A percentile compares a stretch with the other conserved stretches of the same genome.
These are phyloP conservation scores for Rissa tridactyla DNA, from an alignment of 2,113 vertebrate genomes.

Conservation along the genomic window DNA sequence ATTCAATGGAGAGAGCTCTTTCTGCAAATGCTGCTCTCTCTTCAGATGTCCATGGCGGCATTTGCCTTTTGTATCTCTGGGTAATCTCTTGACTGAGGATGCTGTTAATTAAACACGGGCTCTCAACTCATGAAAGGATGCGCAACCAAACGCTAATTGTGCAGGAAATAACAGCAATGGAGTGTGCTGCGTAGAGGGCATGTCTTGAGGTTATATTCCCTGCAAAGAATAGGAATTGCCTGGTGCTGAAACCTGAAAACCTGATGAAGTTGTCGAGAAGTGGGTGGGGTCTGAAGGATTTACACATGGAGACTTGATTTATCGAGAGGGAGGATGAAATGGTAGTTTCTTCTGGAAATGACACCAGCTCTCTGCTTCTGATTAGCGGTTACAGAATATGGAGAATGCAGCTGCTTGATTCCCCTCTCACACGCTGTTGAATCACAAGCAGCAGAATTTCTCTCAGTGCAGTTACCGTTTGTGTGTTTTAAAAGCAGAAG, in stretches of 20 bases:
- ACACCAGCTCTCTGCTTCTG: not conserved
- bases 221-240: not conserved
- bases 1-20: not conserved
- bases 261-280: not conserved
- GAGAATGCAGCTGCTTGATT: not conserved
- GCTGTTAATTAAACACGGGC: not conserved
- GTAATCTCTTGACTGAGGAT: not conserved
- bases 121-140: not conserved
- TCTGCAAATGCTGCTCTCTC: not conserved
- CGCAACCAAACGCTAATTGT: not conserved
- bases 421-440: not conserved
- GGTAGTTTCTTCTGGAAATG: not conserved
- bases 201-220: not conserved
- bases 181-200: not conserved
- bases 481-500: not conserved
- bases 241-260: not conserved
- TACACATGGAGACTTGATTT: not conserved
- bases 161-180: not conserved
- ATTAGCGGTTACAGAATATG: not conserved
- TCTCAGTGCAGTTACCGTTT: not conserved
- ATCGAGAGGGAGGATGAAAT: not conserved
- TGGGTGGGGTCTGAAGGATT: not conserved
- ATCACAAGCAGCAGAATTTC: not conserved
- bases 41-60: not conserved
- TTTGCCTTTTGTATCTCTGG: not conserved